These are phyloP conservation scores for Leucoraja erinaceus DNA, from an alignment of 2,113 vertebrate genomes.

Conservation along the genomic window DNA sequence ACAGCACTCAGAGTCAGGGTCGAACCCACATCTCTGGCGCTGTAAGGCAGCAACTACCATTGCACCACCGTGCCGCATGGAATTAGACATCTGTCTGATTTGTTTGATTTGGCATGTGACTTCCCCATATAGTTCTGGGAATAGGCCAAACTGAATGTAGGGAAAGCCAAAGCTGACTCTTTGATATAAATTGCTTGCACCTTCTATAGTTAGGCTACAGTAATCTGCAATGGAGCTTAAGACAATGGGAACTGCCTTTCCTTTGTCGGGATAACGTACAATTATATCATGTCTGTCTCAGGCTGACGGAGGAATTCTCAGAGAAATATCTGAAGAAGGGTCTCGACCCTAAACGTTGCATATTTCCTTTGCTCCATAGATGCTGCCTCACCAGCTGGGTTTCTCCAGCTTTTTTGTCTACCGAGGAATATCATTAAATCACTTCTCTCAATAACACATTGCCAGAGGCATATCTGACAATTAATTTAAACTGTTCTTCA, in stretches of 20 bases:
- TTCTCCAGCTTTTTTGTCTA: no score
- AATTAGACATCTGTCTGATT: neutral
- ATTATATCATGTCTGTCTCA: neutral
- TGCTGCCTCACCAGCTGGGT: no score
- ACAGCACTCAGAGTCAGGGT: no score
- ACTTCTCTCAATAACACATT: neutral
- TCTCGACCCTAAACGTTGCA: no score
- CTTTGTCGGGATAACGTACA: neutral
- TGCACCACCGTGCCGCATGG: neutral
- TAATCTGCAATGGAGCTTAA: neutral
- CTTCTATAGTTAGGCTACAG: neutral
- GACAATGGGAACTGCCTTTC: neutral
- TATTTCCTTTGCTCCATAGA: no score
- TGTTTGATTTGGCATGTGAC: neutral
- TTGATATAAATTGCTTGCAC: neutral
- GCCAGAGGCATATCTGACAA: neutral
- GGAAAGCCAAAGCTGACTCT: neutral
- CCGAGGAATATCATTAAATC: neutral
- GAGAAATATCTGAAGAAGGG: neutral
- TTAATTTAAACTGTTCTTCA: conserved; percentile 19
- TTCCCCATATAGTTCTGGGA: neutral
- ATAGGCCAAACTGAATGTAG: neutral
- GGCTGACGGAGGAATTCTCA: neutral
- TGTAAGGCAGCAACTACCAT: no score
- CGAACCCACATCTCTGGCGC: no score